phyloP scores from a whole-genome alignment of 64 coral and sea anemone species.

The Dendrophyllia cribrosa region DNA sequence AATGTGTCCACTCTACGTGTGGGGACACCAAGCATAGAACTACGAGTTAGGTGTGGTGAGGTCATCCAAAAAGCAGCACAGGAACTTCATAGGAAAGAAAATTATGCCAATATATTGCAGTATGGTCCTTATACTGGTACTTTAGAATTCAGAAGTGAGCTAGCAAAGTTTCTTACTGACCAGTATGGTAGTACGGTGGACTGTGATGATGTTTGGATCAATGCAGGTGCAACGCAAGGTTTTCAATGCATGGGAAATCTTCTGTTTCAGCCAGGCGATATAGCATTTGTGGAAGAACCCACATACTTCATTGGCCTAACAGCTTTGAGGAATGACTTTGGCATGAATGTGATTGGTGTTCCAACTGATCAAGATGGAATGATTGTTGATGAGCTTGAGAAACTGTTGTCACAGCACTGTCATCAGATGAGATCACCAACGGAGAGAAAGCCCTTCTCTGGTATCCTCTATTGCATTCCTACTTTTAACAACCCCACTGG shows the following conservation, averaged over 20 bases:
- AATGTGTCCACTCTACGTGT: background rate
- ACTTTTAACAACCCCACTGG: constrained; percentile 94
- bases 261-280: constrained; percentile 71
- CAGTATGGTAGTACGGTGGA: constrained; percentile 70
- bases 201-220: constrained; percentile 71
- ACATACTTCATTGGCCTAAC: constrained; percentile 84
- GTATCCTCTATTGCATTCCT: constrained; percentile 79
- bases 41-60: constrained; percentile 10
- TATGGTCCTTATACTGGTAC: constrained; percentile 84
- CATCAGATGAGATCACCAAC: constrained; percentile 10
- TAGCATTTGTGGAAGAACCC: constrained; percentile 93
- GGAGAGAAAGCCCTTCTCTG: constrained; percentile 71
- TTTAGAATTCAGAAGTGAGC: constrained; percentile 37
- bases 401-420: constrained; percentile 51
- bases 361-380: constrained; percentile 80
- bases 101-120: constrained; percentile 61
- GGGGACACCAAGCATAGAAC: constrained; percentile 15
- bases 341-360: constrained; percentile 78
- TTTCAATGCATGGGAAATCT: constrained; percentile 49
- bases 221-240: constrained; percentile 81
- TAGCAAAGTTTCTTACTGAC: constrained; percentile 82
- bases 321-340: constrained; percentile 54
- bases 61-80: constrained; percentile 20
- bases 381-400: constrained; percentile 84
- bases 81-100: constrained; percentile 20